Evolutionary conservation across 2,888 invertebrate genomes (phyloP), one percentile per base, ranked within the genome.

Genomic region (Synergus japonicus): DNA sequence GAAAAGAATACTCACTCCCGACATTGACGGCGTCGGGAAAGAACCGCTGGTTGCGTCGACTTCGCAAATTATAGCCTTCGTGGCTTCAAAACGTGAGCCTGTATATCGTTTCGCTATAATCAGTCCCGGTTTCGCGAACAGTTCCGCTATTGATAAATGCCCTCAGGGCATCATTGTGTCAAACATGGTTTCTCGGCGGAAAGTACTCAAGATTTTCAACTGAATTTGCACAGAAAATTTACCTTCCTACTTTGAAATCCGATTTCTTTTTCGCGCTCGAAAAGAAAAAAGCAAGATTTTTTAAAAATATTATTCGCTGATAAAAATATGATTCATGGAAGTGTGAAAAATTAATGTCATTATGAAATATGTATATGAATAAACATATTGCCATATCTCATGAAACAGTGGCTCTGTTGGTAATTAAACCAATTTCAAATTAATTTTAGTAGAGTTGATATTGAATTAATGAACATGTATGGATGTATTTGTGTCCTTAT

Each of bases 1-100:
- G 79, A 83, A 84, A 87, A 90, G 88, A 88, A 89, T 89, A 85
- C 86, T 86, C 86, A 84, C 81, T 29, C 78, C 67, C 83, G 84
- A 69, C 79, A 84, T 79, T 84, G 82, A 85, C 85, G 84, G 83
- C 85, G 86, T 86, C 85, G 87, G 86, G 85, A 86, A 86, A 86
- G 87, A 87, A 87, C 87, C 83, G 84, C 83, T 82, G 83, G 84
- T 83, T 82, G 83, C 83, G 82, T 81, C 81, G 84, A 81, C 83
- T 82, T 82, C 80, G 78, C 82, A 81, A 84, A 84, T 83, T 81
- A 84, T 83, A 83, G 83, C 82, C 83, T 83, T 77, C 78, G 66
- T 73, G 80, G 82, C 81, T 83, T 82, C 80, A 82, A 78, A 76
- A 66, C 76, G 58, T 64, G 60, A 76, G 78, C 76, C 77, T 78